phyloP scores from a whole-genome alignment of 2,888 invertebrate species.

The Nebria salina region DNA sequence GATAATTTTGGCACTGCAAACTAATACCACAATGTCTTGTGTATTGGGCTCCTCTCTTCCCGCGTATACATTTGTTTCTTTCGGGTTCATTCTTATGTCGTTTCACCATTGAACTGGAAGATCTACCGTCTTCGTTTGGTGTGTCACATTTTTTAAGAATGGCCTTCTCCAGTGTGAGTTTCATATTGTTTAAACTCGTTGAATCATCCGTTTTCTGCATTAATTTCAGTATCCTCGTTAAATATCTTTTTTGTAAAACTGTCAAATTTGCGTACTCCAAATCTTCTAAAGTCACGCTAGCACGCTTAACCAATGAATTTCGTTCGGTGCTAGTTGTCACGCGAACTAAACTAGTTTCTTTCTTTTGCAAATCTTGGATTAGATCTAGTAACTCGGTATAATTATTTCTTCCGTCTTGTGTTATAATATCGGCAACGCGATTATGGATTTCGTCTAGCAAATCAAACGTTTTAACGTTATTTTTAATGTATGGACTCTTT shows the following conservation, averaged over 20 bases:
- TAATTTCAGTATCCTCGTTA: conserved; percentile 21
- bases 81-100: not conserved
- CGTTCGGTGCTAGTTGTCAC: not conserved
- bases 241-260: conserved; percentile 25
- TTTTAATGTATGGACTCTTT: conserved; percentile 28
- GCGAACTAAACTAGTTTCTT: conserved; percentile 3
- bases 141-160: conserved; percentile 16
- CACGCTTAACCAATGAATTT: conserved; percentile 15
- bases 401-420: conserved; percentile 47
- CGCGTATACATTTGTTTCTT: conserved; percentile 58
- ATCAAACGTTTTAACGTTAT: conserved; percentile 41
- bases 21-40: conserved; percentile 83
- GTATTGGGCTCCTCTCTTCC: conserved; percentile 77
- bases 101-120: not conserved
- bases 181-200: conserved; percentile 13
- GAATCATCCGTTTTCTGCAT: conserved; percentile 8
- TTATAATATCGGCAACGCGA: conserved; percentile 36
- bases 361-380: conserved; percentile 46
- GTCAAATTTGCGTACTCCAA: conserved; percentile 16
- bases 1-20: conserved; percentile 90
- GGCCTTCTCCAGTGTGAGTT: conserved; percentile 19
- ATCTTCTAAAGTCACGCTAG: conserved; percentile 14
- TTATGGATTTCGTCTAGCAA: conserved; percentile 46
- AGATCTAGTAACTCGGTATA: conserved; percentile 49
- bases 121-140: not conserved